Percentiles rank a stretch among this genome's conserved stretches.
Conservation (phyloP, 2,888 invertebrate genomes). For the Metacarcinus magister region DNA sequence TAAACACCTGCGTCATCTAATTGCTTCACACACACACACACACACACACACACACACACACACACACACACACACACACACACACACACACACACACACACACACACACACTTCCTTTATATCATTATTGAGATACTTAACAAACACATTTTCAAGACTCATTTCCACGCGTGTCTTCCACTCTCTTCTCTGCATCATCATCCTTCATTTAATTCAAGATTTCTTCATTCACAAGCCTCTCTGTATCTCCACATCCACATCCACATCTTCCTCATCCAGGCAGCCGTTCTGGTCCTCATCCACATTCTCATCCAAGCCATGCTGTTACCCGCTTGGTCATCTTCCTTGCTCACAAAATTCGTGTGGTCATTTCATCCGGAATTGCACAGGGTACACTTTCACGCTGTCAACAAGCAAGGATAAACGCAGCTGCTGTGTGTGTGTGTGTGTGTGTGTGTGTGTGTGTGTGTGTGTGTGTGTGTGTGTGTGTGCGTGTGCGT, state of each 20-base stretch:
- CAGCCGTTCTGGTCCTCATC: not conserved
- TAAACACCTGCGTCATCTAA: not conserved
- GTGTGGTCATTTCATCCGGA: not conserved
- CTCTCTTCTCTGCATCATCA: too few relatives aligned
- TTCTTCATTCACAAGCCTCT: not conserved
- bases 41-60: not conserved
- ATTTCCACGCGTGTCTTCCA: not conserved
- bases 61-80: not conserved
- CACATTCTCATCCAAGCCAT: not conserved
- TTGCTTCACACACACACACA: not conserved
- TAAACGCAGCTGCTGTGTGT: not conserved
- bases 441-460: slow-evolving; percentile 55
- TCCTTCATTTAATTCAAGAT: not conserved
- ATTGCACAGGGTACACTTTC: slow-evolving; percentile 5
- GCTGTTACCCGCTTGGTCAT: not conserved
- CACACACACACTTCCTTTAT: not conserved
- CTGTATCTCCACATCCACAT: not conserved
- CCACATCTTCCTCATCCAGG: not conserved
- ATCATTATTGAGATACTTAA: not conserved
- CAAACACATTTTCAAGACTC: not conserved
- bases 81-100: not conserved
- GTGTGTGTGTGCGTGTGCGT: not conserved
- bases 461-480: not conserved
- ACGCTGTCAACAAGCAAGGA: not conserved
- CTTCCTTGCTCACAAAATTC: not conserved